Conservation (phyloP, 2,797 vertebrate genomes). For the Danionella dracula region DNA sequence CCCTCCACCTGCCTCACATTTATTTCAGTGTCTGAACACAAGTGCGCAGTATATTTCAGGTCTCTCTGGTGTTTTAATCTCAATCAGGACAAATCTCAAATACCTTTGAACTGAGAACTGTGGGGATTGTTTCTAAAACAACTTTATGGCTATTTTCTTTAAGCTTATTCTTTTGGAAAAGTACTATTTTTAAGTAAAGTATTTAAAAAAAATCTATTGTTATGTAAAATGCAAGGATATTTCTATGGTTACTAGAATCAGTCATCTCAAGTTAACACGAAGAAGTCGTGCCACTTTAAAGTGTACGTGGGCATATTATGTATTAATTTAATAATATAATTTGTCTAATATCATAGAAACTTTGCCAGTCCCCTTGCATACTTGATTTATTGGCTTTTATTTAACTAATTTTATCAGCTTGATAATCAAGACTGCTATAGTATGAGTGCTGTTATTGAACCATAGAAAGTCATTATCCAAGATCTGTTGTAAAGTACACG, state of each 20-base stretch:
- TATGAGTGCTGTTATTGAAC: no score
- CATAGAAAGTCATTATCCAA: no score
- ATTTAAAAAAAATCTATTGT: no score
- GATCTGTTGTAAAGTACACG: neutral
- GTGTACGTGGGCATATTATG: neutral
- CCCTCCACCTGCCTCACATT: neutral
- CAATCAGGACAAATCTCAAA: neutral
- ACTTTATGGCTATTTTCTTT: no score
- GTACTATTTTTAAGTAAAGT: no score
- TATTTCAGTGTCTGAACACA: neutral
- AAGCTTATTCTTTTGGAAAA: no score
- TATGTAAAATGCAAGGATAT: neutral
- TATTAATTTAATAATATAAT: neutral
- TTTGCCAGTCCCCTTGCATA: no score
- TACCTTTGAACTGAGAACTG: no score
- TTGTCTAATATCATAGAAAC: neutral
- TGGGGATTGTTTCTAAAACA: no score
- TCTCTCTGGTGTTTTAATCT: constrained; percentile 2
- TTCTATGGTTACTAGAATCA: neutral
- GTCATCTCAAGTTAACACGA: neutral
- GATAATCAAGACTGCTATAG: no score
- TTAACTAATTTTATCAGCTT: no score
- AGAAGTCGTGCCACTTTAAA: neutral
- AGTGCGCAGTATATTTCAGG: neutral
- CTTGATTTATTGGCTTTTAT: no score